These are phyloP conservation scores for Eclectus roratus DNA, from an alignment of 2,113 vertebrate genomes.

Conservation along the genomic window DNA sequence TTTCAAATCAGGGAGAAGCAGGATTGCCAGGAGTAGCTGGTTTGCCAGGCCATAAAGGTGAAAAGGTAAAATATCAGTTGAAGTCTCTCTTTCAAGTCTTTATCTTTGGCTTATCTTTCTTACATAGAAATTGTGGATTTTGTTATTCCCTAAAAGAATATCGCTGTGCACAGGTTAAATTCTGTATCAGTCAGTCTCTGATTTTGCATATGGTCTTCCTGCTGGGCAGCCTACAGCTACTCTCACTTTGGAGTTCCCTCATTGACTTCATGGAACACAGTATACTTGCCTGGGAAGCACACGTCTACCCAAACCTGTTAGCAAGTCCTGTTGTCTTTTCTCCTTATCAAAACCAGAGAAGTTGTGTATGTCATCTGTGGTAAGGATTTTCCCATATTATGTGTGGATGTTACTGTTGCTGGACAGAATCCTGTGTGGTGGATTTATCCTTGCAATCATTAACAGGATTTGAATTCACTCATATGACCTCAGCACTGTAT, in stretches of 20 bases:
- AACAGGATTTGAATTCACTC: neutral
- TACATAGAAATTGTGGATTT: neutral
- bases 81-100: neutral
- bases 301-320: neutral
- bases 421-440: fast-evolving
- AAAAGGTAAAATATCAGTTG: slow-evolving; percentile 74
- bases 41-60: slow-evolving; percentile 80
- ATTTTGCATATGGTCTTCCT: fast-evolving
- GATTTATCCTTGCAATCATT: neutral
- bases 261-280: neutral
- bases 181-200: neutral
- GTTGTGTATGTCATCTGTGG: fast-evolving
- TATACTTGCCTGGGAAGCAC: neutral
- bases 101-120: neutral
- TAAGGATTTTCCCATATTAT: neutral
- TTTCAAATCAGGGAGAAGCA: slow-evolving; percentile 79
- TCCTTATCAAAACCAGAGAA: neutral
- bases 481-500: neutral
- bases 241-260: neutral
- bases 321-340: neutral
- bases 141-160: neutral
- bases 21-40: slow-evolving; percentile 78
- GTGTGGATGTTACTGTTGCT: neutral
- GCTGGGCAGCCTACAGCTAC: neutral
- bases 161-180: neutral